Conservation (phyloP, 2,113 vertebrate species). For the Nematolebias whitei region DNA sequence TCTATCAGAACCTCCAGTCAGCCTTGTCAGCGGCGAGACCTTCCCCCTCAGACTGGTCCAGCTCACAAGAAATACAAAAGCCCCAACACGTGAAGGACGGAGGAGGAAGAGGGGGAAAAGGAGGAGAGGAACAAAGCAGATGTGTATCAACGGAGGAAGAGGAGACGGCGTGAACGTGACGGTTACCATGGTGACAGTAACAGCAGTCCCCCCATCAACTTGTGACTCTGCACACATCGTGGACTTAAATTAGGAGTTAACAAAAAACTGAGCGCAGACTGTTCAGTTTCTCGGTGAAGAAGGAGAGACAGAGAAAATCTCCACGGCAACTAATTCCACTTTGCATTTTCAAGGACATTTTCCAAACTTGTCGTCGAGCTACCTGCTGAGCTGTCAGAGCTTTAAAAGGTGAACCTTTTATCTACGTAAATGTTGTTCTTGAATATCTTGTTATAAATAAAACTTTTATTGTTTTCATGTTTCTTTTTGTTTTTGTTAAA, state of each 20-base stretch:
- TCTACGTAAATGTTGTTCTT: no score
- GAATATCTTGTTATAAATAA: no score
- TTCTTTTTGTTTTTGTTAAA: no score
- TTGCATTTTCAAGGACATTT: no score
- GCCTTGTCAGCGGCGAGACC: slow-evolving; percentile 66
- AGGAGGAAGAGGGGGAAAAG: not conserved
- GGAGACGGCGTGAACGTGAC: slow-evolving; percentile 38
- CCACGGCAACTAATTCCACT: no score
- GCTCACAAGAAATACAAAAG: slow-evolving; percentile 8
- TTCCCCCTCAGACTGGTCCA: slow-evolving; percentile 2
- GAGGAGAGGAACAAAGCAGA: not conserved
- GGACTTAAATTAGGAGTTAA: not conserved
- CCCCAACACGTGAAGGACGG: not conserved
- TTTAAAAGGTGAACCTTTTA: no score
- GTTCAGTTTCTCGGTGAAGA: no score
- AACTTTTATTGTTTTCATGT: no score
- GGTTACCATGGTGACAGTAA: slow-evolving; percentile 24
- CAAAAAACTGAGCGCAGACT: no score
- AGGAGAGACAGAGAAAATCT: no score
- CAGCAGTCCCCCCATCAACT: slow-evolving; percentile 12
- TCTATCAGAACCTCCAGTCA: slow-evolving; percentile 79
- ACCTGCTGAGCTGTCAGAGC: no score
- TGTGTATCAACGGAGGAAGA: slow-evolving; percentile 74
- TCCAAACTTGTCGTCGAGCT: no score
- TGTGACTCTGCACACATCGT: not conserved